Evolutionary conservation across 2,113 vertebrate species (phyloP).

Genomic region (Rana temporaria): DNA sequence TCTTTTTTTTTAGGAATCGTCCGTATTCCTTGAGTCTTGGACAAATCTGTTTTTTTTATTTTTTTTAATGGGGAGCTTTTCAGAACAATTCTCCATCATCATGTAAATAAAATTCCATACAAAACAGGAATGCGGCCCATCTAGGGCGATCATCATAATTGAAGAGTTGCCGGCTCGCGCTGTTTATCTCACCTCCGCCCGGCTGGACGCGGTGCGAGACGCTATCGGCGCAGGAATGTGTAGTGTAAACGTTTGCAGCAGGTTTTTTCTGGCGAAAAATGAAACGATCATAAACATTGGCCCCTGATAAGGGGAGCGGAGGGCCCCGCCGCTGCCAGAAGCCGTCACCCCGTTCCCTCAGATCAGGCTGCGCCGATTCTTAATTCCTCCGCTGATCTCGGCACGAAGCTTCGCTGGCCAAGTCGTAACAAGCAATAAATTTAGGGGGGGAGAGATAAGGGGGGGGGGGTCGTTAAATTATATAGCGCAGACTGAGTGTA

Average conservation of each 20-base stretch:
- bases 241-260: slow-evolving; percentile 71
- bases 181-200: slow-evolving; percentile 20
- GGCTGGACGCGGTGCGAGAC: slow-evolving; percentile 60
- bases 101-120: background rate
- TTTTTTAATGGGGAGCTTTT: too few species aligned
- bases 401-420: slow-evolving; percentile 3
- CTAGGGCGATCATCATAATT: slow-evolving; percentile 14
- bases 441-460: background rate
- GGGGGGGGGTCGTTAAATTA: too few species aligned
- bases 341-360: slow-evolving; percentile 58
- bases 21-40: too few species aligned
- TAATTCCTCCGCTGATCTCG: slow-evolving; percentile 9
- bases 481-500: too few species aligned
- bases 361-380: background rate
- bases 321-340: slow-evolving; percentile 62
- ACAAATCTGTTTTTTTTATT: too few species aligned
- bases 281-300: slow-evolving; percentile 65
- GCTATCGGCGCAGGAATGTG: slow-evolving; percentile 64
- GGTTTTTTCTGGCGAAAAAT: slow-evolving; percentile 66
- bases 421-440: slow-evolving; percentile 31
- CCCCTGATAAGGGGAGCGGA: slow-evolving; percentile 62
- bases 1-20: too few species aligned
- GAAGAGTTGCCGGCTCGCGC: slow-evolving; percentile 26
- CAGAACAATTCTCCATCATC: background rate
- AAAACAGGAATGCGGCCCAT: background rate